Conservation (phyloP, 2,797 vertebrate genomes). For the Tangara arthus region DNA sequence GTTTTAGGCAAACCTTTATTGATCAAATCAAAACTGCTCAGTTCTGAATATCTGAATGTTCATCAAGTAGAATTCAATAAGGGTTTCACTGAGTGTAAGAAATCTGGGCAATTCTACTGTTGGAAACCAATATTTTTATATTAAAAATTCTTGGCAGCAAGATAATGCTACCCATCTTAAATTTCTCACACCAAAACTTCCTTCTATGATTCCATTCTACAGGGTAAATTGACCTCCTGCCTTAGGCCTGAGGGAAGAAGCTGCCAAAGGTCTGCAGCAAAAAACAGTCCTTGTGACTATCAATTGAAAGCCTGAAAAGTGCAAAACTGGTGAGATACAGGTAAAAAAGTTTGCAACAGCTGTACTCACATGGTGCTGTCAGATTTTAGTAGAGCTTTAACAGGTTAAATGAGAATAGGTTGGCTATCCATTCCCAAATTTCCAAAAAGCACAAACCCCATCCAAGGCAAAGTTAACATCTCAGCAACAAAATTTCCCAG, state of each 20-base stretch:
- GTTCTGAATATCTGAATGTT: neutral
- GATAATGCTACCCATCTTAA: neutral
- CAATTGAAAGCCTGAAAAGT: neutral
- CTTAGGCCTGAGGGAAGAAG: neutral
- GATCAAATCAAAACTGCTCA: neutral
- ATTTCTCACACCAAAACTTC: neutral
- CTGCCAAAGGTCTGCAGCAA: neutral
- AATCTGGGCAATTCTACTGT: neutral
- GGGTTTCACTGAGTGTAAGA: neutral
- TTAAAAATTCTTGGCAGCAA: neutral
- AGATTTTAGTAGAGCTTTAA: neutral
- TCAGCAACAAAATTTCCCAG: neutral
- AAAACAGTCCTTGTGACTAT: neutral
- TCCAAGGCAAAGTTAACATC: neutral
- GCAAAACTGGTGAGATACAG: neutral
- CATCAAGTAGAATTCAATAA: neutral
- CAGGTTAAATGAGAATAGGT: neutral
- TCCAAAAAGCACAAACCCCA: neutral
- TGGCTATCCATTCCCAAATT: neutral
- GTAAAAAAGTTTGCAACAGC: neutral
- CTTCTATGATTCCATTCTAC: neutral
- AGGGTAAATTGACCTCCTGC: neutral
- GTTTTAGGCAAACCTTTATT: neutral
- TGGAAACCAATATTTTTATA: neutral
- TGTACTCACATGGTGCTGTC: neutral